Conservation (phyloP, 1,140 invertebrate genomes). For the Zaprionus taronus region DNA sequence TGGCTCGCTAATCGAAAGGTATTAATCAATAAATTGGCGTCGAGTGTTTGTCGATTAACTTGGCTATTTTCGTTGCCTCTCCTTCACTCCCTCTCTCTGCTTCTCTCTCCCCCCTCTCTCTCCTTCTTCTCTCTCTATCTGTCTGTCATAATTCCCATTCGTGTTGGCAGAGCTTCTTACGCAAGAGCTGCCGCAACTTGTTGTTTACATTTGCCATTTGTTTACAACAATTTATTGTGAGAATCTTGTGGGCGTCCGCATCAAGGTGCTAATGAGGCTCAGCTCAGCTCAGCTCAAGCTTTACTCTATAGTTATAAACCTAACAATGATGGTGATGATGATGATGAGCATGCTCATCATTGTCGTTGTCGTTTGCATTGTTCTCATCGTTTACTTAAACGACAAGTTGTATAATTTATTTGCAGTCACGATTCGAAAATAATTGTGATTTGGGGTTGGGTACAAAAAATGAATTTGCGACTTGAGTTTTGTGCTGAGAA, state of each 20-base stretch:
- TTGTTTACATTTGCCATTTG: slow-evolving; percentile 60
- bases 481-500: neutral
- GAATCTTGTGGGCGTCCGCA: slow-evolving; percentile 40
- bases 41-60: slow-evolving; percentile 74
- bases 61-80: slow-evolving; percentile 62
- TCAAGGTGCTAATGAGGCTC: slow-evolving; percentile 62
- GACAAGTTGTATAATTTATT: slow-evolving; percentile 53
- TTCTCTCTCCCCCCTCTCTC: neutral
- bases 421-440: slow-evolving; percentile 36
- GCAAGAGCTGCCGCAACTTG: slow-evolving; percentile 47
- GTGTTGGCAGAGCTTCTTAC: slow-evolving; percentile 43
- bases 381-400: slow-evolving; percentile 42
- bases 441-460: slow-evolving; percentile 4
- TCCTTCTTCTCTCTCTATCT: neutral
- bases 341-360: slow-evolving; percentile 17
- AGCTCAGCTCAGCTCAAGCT: neutral
- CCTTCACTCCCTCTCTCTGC: slow-evolving; percentile 6
- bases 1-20: slow-evolving; percentile 66
- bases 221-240: slow-evolving; percentile 44
- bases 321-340: slow-evolving; percentile 6
- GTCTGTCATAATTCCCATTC: slow-evolving; percentile 4
- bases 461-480: neutral
- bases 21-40: slow-evolving; percentile 77
- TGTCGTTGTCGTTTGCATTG: slow-evolving; percentile 4
- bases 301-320: slow-evolving; percentile 10